phyloP scores from a whole-genome alignment of 35 echinoderm and acorn worm species.

The Diadema setosum region DNA sequence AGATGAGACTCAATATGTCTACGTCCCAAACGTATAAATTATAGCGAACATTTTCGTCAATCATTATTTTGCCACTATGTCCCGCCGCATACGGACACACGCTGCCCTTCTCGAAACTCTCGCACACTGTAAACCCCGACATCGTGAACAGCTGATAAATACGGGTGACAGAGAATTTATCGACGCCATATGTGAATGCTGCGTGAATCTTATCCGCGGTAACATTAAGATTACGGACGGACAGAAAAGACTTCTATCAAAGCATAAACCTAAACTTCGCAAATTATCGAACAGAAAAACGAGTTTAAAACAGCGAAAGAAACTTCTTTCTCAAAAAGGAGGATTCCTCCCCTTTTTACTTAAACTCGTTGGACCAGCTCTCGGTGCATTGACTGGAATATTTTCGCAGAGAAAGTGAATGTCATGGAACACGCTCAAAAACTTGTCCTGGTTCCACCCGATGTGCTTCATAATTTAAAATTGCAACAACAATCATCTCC shows the following conservation, averaged over 20 bases:
- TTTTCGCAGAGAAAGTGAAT: neutral
- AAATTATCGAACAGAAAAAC: neutral
- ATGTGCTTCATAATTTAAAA: no score
- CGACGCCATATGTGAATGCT: no score
- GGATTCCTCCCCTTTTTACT: no score
- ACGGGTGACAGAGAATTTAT: neutral
- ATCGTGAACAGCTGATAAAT: neutral
- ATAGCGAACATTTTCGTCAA: neutral
- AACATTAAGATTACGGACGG: no score
- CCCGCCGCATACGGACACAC: neutral
- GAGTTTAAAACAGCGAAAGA: neutral
- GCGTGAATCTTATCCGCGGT: neutral
- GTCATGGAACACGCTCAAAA: conserved; percentile 14
- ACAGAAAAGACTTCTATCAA: neutral
- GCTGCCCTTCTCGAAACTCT: neutral
- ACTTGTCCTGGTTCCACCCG: neutral
- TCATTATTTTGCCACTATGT: neutral
- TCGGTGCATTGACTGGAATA: neutral
- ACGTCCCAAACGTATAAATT: neutral
- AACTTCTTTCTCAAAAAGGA: no score
- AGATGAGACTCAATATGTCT: neutral
- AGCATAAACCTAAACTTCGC: neutral
- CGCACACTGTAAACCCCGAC: neutral
- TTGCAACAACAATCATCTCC: neutral
- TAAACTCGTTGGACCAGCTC: neutral